Base-by-base conservation (phyloP, 2,113 vertebrate species). In the Symphodus melops region DNA sequence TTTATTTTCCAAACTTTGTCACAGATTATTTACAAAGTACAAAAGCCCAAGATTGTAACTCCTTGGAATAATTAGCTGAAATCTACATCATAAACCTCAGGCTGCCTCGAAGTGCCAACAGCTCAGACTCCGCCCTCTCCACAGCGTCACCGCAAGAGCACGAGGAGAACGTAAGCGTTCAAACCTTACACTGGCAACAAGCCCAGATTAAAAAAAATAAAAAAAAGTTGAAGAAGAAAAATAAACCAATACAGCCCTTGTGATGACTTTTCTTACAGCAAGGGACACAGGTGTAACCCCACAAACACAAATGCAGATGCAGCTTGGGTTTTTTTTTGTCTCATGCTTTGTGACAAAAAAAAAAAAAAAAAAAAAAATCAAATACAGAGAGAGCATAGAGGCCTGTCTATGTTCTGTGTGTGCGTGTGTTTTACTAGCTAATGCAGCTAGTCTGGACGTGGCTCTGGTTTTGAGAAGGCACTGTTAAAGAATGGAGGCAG, bases 381-480 rank as follows among this genome's bases (percentile, higher is more conserved):
- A 25, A 2, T 23, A 21, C 44, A 59, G 23, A 72, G 60, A 86
- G 54, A 46, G 64, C 75, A 72, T 39, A 21, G 67, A 68, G 67
- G 33, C 60, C 53, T 64, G 52, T 46, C 17, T 72, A 36, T 36
- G 68, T 61, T 46, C 48, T 55, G n/a, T 63, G 44, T 49, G 59
- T 66, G 55, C 21, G 39, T 65, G 55, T 64, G 28, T 63, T 62
- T 79, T n/a, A 16, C 58, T 76, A 61, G 80, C 77, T 62, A 70
- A 65, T 49, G 64, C 9, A 63, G 75, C 68, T 42, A 80, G 77
- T 68, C 64, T 59, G 60, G 65, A 77, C 53, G 83, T 82, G 86
- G 83, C 85, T 88, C 77, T 55, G 79, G 41, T 62, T 84, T 86
- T 52, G 73, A 86, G 74, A 93, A 92, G 92, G 88, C 89, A 92